A percentile compares a stretch with the other conserved stretches of the same genome.
phyloP scores from a whole-genome alignment of 2,888 invertebrate genomes.

The Clepsis dumicolana region DNA sequence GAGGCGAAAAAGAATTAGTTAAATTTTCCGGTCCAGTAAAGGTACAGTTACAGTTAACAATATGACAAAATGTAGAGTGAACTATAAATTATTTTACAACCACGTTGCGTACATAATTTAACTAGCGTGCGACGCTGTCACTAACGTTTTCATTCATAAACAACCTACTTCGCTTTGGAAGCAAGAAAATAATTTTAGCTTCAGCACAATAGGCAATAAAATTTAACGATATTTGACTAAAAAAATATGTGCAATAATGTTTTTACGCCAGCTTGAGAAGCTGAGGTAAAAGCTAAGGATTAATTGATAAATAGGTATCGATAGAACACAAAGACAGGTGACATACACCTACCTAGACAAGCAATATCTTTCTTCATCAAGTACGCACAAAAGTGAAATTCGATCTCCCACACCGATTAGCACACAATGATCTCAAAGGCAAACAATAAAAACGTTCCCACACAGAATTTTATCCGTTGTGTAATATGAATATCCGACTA shows the following conservation, averaged over 20 bases:
- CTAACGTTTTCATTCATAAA: conserved; percentile 37
- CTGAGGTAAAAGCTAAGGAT: conserved; percentile 1
- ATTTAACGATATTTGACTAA: conserved; percentile 17
- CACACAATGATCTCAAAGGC: conserved; percentile 65
- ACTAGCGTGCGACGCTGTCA: conserved; percentile 36
- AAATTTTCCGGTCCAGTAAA: conserved; percentile 33
- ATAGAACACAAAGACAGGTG: conserved; percentile 15
- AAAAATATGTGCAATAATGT: conserved; percentile 2
- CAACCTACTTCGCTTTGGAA: conserved; percentile 21
- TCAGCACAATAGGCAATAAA: conserved; percentile 35
- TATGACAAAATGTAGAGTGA: conserved; percentile 36
- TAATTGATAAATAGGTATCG: not conserved
- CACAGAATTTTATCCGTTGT: conserved; percentile 63
- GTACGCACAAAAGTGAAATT: conserved; percentile 74
- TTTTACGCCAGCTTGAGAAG: conserved; percentile 6
- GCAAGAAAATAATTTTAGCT: conserved; percentile 28
- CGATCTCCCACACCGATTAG: conserved; percentile 73
- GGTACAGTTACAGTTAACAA: conserved; percentile 33
- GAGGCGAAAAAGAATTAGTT: conserved; percentile 23
- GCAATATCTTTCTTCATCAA: conserved; percentile 47
- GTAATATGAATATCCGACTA: conserved; percentile 58
- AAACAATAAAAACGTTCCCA: conserved; percentile 70
- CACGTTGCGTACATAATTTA: conserved; percentile 37
- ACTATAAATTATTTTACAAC: conserved; percentile 39
- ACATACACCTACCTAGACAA: conserved; percentile 50